Conservation (phyloP, 2,888 invertebrate species). For the Nomada ruficornis region DNA sequence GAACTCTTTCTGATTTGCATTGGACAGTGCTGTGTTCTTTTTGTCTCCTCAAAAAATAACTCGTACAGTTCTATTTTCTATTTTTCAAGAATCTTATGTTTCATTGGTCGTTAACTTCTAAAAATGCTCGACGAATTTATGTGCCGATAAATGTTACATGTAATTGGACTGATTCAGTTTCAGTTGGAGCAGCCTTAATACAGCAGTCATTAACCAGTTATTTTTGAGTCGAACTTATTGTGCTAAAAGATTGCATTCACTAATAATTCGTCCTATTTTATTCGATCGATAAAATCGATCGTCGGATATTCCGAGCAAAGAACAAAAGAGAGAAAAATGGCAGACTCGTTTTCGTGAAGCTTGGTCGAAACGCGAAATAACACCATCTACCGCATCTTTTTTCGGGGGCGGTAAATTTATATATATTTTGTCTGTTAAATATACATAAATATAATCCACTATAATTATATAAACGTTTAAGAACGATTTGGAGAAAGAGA, state of each 20-base stretch:
- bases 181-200: no score
- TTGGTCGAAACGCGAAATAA: slow-evolving; percentile 35
- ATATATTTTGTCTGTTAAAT: slow-evolving; percentile 76
- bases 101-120: slow-evolving; percentile 27
- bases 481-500: slow-evolving; percentile 66
- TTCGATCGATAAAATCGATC: neutral
- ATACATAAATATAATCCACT: slow-evolving; percentile 81
- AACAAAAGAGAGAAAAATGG: neutral
- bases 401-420: slow-evolving; percentile 73
- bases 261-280: neutral
- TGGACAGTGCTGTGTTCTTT: no score
- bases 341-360: neutral
- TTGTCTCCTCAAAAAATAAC: neutral
- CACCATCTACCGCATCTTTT: slow-evolving; percentile 37
- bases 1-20: no score
- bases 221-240: slow-evolving; percentile 6
- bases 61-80: slow-evolving; percentile 7
- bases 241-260: slow-evolving; percentile 23
- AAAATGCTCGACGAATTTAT: neutral
- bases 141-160: slow-evolving; percentile 10
- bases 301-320: neutral
- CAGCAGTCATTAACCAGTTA: no score
- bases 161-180: slow-evolving; percentile 8
- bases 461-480: slow-evolving; percentile 74
- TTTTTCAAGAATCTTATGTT: slow-evolving; percentile 19